These are phyloP conservation scores for Octodonta nipae DNA, from an alignment of 2,888 invertebrate genomes.

Conservation along the genomic window DNA sequence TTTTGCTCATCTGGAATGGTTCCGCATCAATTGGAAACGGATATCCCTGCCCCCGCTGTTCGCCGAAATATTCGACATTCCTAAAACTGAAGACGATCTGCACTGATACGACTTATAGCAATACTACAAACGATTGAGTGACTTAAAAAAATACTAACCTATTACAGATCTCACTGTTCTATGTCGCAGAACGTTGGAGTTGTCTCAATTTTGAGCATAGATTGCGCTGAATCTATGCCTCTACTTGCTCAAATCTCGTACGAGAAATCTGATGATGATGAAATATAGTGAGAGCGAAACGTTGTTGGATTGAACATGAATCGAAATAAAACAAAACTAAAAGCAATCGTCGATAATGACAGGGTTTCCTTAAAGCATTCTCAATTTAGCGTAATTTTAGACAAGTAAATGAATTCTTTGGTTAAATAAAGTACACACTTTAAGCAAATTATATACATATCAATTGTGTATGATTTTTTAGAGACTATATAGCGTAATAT, in stretches of 20 bases:
- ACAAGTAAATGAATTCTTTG: constrained; percentile 1
- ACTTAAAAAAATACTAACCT: too few species aligned
- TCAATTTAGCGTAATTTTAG: background rate
- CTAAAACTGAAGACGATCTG: constrained; percentile 62
- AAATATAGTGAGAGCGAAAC: background rate
- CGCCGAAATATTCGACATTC: constrained; percentile 94
- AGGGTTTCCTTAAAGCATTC: too few species aligned
- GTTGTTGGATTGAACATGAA: too few species aligned
- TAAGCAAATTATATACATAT: too few species aligned
- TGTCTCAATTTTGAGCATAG: too few species aligned
- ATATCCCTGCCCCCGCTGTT: constrained; percentile 81
- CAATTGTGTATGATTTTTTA: too few species aligned
- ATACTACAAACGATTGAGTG: background rate
- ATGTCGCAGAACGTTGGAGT: background rate
- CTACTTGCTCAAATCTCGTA: constrained; percentile 26
- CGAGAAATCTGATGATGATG: constrained; percentile 18
- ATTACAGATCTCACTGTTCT: background rate
- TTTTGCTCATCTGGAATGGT: constrained; percentile 76
- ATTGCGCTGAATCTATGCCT: too few species aligned
- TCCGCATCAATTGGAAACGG: constrained; percentile 75
- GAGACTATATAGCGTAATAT: too few species aligned
- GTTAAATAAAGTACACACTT: too few species aligned
- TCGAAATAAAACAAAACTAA: too few species aligned
- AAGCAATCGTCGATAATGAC: too few species aligned
- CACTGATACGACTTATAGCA: constrained; percentile 24